Base-by-base conservation (phyloP, 2,113 vertebrate species). In the Pyxicephalus adspersus region DNA sequence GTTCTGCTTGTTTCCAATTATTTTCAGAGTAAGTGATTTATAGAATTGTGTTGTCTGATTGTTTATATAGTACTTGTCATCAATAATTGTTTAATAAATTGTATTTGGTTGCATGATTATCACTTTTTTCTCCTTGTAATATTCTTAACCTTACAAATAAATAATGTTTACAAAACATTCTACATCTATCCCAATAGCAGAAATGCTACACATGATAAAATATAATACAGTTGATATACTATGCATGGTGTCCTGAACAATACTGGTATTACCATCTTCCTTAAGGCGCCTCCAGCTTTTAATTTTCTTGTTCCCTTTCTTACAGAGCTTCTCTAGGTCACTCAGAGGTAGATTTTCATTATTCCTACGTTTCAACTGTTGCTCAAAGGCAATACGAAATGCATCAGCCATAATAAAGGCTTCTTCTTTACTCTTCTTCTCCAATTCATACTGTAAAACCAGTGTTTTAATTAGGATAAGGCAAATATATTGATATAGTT, bases 321-420 rank as follows among this genome's bases (percentile, higher is more conserved):
- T 87, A 81, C 80, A 85, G 31, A 85, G 50, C 54, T 77, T 87
- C 22, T 92, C 90, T 38, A 87, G 83, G 85, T 94, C 93, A 9
- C 91, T 91, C 83, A 92, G 60, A 64, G 91, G 90, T 72, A 97
- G 87, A 61, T 94, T 91, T 66, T 95, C 92, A 58, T 97, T 93
- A 45, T 91, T 95, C 52, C 86, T 93, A 86, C 95, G 94, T 89
- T 90, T 94, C 83, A 98, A 85, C 51, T 98, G 95, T 84, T 97
- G 95, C 85, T 98, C 96, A 85, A 98, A 98, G 1, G 96, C 96
- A 65, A 95, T 95, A 64, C 96, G 93, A 88, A 97, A 98, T 2
- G 96, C 96, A 70, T 98, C 97, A 16, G 94, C 95, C 87, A 92
- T 93, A 77, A 95, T 75, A 26, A 91, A 89, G 0, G 96, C 95